Evolutionary conservation across 2,113 vertebrate species (phyloP).

Genomic region (Centropristis striata): DNA sequence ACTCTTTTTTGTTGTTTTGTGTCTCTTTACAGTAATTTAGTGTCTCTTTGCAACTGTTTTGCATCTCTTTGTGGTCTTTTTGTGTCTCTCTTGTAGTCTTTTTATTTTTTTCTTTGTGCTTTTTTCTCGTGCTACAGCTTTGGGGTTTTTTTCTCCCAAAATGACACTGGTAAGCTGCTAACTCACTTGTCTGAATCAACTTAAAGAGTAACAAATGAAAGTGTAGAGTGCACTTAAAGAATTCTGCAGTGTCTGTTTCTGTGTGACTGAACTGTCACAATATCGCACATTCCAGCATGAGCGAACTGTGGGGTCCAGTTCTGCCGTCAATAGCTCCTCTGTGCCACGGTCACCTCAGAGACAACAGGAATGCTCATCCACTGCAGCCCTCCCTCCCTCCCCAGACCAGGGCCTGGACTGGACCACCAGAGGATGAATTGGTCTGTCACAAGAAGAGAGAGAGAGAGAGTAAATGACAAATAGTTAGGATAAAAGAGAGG

Average conservation of each 20-base stretch:
- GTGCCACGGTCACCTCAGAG: conserved; percentile 80
- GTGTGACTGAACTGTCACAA: conserved; percentile 32
- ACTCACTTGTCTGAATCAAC: background rate
- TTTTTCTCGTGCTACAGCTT: no score
- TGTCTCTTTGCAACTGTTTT: no score
- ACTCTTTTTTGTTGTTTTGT: no score
- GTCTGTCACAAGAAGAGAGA: conserved; percentile 17
- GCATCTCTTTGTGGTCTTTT: no score
- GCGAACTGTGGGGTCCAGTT: conserved; percentile 63
- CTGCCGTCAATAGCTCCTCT: conserved; percentile 75
- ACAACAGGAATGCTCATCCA: conserved; percentile 76
- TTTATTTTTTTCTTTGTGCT: no score
- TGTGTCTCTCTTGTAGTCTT: no score
- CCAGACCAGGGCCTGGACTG: background rate
- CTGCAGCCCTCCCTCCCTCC: conserved; percentile 16
- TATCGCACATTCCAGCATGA: conserved; percentile 73
- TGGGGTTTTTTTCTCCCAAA: no score
- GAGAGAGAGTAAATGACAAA: conserved; percentile 15
- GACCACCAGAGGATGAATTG: conserved; percentile 22
- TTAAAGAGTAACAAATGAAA: background rate
- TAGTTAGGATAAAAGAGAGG: background rate
- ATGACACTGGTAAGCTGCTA: background rate
- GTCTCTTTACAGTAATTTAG: no score
- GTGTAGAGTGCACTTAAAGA: background rate
- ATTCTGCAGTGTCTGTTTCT: conserved; percentile 41